phyloP scores from a whole-genome alignment of 1,140 invertebrate genomes.

The Apis laboriosa region DNA sequence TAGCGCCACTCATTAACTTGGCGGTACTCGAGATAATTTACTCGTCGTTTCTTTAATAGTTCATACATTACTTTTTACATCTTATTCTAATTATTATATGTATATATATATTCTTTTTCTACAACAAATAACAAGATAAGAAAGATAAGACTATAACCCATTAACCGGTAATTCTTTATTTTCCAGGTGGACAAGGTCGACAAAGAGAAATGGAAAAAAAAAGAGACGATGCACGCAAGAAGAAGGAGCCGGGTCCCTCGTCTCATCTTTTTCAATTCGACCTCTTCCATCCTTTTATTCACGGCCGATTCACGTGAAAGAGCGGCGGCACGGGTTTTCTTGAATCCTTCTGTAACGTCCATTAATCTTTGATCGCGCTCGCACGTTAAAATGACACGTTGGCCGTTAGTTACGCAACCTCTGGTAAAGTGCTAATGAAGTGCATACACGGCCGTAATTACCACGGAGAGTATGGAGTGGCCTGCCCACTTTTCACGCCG shows the following conservation, averaged over 20 bases:
- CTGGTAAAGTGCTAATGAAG: slow-evolving; percentile 77
- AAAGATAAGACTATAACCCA: no score
- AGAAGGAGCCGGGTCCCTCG: not conserved
- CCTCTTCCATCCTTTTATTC: slow-evolving; percentile 38
- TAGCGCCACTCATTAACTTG: no score
- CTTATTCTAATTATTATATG: no score
- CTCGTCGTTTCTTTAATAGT: no score
- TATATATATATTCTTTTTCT: no score
- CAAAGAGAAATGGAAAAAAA: not conserved
- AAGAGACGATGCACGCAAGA: not conserved
- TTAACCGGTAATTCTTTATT: not conserved
- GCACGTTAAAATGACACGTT: slow-evolving; percentile 76
- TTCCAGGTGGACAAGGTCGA: not conserved
- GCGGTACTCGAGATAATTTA: no score
- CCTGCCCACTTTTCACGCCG: slow-evolving; percentile 72
- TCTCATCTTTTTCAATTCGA: slow-evolving; percentile 52
- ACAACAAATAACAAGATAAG: no score
- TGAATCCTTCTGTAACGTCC: slow-evolving; percentile 72
- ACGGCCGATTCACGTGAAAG: slow-evolving; percentile 35
- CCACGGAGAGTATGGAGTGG: slow-evolving; percentile 61
- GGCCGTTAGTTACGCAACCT: slow-evolving; percentile 71
- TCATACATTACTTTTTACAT: no score
- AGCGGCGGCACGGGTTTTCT: slow-evolving; percentile 55
- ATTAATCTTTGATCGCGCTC: slow-evolving; percentile 76
- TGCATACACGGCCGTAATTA: slow-evolving; percentile 77